Evolutionary conservation across 2,888 invertebrate genomes (phyloP).

Genomic region (Agrenia bidenticulata): DNA sequence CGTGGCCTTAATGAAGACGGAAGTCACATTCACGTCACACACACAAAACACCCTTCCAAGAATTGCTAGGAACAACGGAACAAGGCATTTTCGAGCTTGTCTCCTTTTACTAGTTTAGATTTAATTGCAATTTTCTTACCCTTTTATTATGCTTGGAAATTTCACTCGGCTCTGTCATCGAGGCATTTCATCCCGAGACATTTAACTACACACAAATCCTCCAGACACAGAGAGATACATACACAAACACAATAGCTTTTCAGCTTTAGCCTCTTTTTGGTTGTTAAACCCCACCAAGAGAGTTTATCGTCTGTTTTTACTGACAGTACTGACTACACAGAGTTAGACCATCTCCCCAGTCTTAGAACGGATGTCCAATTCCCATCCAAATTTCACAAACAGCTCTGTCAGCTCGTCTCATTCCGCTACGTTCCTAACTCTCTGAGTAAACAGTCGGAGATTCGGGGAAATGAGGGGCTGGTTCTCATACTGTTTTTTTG

Average conservation of each 20-base stretch:
- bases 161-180: not conserved
- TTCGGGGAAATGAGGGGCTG: too few relatives aligned
- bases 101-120: not conserved
- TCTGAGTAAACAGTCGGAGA: too few relatives aligned
- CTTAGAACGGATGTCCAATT: conserved; percentile 8
- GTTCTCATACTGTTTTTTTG: too few relatives aligned
- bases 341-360: not conserved
- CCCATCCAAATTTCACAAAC: conserved; percentile 3
- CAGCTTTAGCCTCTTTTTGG: not conserved
- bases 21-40: not conserved
- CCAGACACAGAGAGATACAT: too few relatives aligned
- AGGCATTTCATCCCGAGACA: too few relatives aligned
- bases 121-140: conserved; percentile 12
- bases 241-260: not conserved
- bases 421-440: too few relatives aligned
- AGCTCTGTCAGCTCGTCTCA: not conserved
- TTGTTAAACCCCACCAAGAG: conserved; percentile 8
- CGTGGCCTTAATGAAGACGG: too few relatives aligned
- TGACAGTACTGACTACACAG: too few relatives aligned
- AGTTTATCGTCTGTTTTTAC: conserved; percentile 19
- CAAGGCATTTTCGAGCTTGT: not conserved
- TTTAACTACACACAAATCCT: too few relatives aligned
- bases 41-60: too few relatives aligned
- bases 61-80: not conserved
- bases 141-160: conserved; percentile 12